Conservation (phyloP, 1,140 invertebrate species). For the Ephestia elutella region DNA sequence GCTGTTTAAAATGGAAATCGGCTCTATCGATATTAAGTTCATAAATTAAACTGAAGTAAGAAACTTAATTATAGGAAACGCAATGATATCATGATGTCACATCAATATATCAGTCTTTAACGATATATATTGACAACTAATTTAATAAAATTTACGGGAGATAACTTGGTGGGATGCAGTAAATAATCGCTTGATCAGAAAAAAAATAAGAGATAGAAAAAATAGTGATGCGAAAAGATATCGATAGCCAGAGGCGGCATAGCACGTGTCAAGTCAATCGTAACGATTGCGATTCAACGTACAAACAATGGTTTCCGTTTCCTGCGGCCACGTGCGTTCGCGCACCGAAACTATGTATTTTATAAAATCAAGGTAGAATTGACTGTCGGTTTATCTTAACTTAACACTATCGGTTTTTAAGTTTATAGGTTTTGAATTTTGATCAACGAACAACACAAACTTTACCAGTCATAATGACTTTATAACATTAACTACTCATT, state of each 20-base stretch:
- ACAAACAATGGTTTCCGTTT: conserved; percentile 56
- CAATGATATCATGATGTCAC: no score
- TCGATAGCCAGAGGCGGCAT: conserved; percentile 4
- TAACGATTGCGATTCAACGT: conserved; percentile 31
- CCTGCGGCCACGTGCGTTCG: conserved; percentile 45
- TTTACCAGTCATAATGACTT: no score
- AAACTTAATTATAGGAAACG: no score
- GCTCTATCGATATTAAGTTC: no score
- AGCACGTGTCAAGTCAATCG: conserved; percentile 11
- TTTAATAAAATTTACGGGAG: no score
- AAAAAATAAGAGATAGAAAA: not conserved
- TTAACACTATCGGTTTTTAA: not conserved
- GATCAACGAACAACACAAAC: not conserved
- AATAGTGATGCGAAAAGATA: conserved; percentile 10
- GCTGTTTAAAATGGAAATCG: no score
- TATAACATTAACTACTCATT: no score
- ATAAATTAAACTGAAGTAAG: no score
- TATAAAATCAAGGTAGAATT: not conserved
- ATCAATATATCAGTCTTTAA: no score
- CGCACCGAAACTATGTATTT: conserved; percentile 15
- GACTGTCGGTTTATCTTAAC: not conserved
- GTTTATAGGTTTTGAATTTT: not conserved
- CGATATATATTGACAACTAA: no score
- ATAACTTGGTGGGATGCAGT: no score
- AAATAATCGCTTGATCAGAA: not conserved